Evolutionary conservation across 2,797 vertebrate species (phyloP).

Genomic region (Trichosurus vulpecula): DNA sequence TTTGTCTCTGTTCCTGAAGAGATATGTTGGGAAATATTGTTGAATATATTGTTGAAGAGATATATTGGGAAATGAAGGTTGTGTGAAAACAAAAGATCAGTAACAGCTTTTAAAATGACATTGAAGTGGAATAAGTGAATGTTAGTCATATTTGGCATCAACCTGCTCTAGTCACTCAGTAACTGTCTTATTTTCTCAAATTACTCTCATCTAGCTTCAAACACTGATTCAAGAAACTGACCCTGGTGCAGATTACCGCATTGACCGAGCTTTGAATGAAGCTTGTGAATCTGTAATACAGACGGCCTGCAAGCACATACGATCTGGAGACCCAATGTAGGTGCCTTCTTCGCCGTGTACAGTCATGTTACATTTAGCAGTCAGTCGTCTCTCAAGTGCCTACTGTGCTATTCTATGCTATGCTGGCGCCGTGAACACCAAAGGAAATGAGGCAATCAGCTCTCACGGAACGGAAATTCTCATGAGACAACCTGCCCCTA

Average conservation of each 20-base stretch:
- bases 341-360: conserved; percentile 68
- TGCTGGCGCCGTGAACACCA: not conserved
- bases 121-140: conserved; percentile 6
- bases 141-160: not conserved
- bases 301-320: conserved; percentile 98
- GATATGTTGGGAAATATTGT: too few species aligned
- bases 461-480: not conserved
- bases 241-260: conserved; percentile 96
- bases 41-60: too few species aligned
- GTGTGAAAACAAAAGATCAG: not conserved
- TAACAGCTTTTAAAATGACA: not conserved
- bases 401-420: not conserved
- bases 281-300: conserved; percentile 98
- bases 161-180: conserved; percentile 43
- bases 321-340: conserved; percentile 97
- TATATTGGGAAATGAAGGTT: not conserved
- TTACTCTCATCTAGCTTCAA: conserved; percentile 89
- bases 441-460: not conserved
- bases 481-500: not conserved
- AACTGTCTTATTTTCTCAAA: conserved; percentile 19
- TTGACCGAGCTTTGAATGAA: conserved; percentile 96
- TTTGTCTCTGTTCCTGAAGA: not conserved
- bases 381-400: not conserved
- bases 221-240: conserved; percentile 96
- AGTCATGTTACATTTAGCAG: conserved; percentile 19